phyloP scores from a whole-genome alignment of 1,140 invertebrate genomes.

The Lysiphlebus fabarum region DNA sequence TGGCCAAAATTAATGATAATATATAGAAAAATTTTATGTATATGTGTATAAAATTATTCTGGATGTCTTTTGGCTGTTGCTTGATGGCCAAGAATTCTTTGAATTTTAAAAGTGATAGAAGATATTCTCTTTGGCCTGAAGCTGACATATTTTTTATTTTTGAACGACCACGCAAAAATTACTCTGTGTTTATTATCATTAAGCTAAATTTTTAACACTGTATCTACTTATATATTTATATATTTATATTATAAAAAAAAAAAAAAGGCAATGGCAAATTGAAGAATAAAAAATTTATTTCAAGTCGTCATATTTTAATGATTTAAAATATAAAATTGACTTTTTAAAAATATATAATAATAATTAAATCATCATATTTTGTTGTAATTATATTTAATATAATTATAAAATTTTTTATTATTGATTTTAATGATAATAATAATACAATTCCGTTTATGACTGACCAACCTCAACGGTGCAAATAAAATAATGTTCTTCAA shows the following conservation, averaged over 20 bases:
- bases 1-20: not conserved
- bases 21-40: not conserved
- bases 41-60: not conserved
- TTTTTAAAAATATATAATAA: too few species aligned
- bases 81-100: slow-evolving; percentile 9
- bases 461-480: slow-evolving; percentile 12
- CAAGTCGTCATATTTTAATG: too few species aligned
- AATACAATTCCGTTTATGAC: slow-evolving; percentile 6
- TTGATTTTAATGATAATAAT: too few species aligned
- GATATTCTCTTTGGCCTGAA: slow-evolving; percentile 11
- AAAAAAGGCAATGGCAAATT: too few species aligned
- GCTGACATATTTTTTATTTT: slow-evolving; percentile 12
- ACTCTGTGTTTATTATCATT: slow-evolving; percentile 4
- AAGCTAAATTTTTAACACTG: not conserved
- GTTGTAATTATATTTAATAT: too few species aligned
- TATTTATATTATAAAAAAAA: too few species aligned
- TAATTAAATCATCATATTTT: too few species aligned
- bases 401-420: too few species aligned
- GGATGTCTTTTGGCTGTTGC: not conserved
- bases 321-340: too few species aligned
- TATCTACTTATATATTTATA: too few species aligned
- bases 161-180: slow-evolving; percentile 7
- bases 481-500: too few species aligned
- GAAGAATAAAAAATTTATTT: too few species aligned
- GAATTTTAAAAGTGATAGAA: not conserved